These are phyloP conservation scores for Baccha elongata DNA, from an alignment of 2,888 invertebrate genomes.

Conservation along the genomic window DNA sequence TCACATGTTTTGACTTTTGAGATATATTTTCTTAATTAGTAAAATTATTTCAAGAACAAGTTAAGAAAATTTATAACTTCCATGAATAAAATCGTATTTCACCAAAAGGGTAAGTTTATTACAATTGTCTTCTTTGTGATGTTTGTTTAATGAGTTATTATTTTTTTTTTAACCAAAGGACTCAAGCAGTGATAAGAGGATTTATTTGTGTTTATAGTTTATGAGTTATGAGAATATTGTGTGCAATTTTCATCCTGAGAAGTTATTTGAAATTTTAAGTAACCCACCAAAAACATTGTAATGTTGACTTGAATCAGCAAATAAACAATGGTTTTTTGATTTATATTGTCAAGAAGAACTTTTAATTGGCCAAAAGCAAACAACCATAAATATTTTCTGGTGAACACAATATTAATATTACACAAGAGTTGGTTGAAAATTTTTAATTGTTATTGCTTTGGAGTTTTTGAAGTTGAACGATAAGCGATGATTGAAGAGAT, in stretches of 20 bases:
- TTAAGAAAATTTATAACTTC: neutral
- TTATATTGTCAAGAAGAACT: slow-evolving; percentile 40
- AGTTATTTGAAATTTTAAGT: slow-evolving; percentile 3
- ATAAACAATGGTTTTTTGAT: slow-evolving; percentile 51
- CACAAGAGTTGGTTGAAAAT: neutral
- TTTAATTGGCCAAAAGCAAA: slow-evolving; percentile 53
- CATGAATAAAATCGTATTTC: neutral
- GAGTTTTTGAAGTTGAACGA: slow-evolving; percentile 17
- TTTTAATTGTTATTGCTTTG: slow-evolving; percentile 7
- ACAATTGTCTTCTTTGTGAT: slow-evolving; percentile 8
- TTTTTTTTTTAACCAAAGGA: slow-evolving; percentile 4
- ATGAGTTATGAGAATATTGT: slow-evolving; percentile 20
- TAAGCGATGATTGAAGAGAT: slow-evolving; percentile 11
- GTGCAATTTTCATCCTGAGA: neutral
- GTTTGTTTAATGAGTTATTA: slow-evolving; percentile 5
- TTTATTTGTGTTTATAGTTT: slow-evolving; percentile 50
- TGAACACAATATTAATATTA: neutral
- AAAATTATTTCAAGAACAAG: slow-evolving; percentile 1
- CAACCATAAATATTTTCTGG: slow-evolving; percentile 40
- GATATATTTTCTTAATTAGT: slow-evolving; percentile 32
- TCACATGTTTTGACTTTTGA: slow-evolving; percentile 12
- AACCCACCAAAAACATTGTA: neutral
- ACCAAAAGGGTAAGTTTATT: slow-evolving; percentile 39
- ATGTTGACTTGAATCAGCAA: slow-evolving; percentile 41
- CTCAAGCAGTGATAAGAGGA: slow-evolving; percentile 39